A percentile compares a stretch with the other conserved stretches of the same genome.
phyloP scores from a whole-genome alignment of 2,113 vertebrate species.

The Xenopus borealis region DNA sequence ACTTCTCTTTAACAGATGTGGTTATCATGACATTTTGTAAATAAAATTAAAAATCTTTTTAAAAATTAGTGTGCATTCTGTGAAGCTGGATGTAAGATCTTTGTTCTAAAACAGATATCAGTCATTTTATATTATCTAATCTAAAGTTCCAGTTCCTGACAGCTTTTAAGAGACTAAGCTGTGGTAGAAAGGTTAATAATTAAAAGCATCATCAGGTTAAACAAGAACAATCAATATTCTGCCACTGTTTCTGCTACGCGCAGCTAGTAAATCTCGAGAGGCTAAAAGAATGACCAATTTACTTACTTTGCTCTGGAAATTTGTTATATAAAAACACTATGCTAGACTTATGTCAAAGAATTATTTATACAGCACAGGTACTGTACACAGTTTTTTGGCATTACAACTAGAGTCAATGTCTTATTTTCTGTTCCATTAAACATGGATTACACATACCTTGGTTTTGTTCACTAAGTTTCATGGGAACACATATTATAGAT shows the following conservation, averaged over 20 bases:
- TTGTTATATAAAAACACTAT: slow-evolving; percentile 8
- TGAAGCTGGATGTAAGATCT: not conserved
- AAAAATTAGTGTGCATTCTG: too few species aligned
- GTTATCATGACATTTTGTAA: too few species aligned
- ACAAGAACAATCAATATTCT: slow-evolving; percentile 45
- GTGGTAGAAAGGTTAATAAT: slow-evolving; percentile 43
- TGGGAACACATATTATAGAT: not conserved
- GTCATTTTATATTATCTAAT: slow-evolving; percentile 29
- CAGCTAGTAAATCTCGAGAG: slow-evolving; percentile 37
- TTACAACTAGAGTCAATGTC: not conserved
- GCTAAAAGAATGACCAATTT: slow-evolving; percentile 16
- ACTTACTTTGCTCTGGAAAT: slow-evolving; percentile 26
- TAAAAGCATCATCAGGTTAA: slow-evolving; percentile 45
- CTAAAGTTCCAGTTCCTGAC: slow-evolving; percentile 38
- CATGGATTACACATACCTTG: not conserved
- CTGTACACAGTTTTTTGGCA: not conserved
- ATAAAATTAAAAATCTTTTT: too few species aligned
- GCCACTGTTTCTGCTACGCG: slow-evolving; percentile 24
- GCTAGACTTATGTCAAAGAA: not conserved
- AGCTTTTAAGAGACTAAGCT: slow-evolving; percentile 44
- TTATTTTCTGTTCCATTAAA: not conserved
- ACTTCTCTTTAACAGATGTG: too few species aligned
- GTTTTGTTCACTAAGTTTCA: not conserved
- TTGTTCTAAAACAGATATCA: slow-evolving; percentile 31
- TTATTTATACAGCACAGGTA: not conserved